Conservation (phyloP, 2,113 vertebrate genomes). For the Empidonax traillii region DNA sequence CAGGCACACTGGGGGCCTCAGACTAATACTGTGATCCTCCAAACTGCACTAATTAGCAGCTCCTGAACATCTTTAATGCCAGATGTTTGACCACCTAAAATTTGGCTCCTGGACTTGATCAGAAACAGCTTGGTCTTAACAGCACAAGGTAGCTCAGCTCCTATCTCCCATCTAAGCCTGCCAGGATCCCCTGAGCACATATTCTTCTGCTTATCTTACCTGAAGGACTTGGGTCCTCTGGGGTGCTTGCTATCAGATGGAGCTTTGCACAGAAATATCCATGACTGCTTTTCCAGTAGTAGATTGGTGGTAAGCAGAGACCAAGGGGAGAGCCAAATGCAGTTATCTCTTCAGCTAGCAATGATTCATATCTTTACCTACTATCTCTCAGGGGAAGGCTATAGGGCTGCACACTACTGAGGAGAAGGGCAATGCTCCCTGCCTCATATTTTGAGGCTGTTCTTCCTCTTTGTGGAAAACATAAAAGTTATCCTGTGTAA, state of each 20-base stretch:
- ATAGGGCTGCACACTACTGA: neutral
- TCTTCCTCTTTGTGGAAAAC: neutral
- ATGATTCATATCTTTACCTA: neutral
- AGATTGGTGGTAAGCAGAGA: neutral
- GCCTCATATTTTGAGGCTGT: neutral
- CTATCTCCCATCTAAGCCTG: neutral
- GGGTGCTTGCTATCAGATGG: neutral
- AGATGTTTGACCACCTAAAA: neutral
- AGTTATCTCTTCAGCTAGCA: neutral
- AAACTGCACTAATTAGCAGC: neutral
- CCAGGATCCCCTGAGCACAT: neutral
- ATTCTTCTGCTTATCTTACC: neutral
- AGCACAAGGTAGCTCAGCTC: neutral
- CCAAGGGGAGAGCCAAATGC: neutral
- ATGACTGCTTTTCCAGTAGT: neutral
- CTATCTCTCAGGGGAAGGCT: constrained; percentile 33
- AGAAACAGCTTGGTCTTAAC: neutral
- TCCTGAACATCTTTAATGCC: neutral
- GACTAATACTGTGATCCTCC: neutral
- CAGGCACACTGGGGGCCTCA: neutral
- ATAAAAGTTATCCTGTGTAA: neutral
- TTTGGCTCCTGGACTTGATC: neutral
- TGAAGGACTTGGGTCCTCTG: neutral
- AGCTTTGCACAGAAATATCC: neutral
- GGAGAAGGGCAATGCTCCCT: neutral